A percentile compares a stretch with the other conserved stretches of the same genome.
phyloP scores from a whole-genome alignment of 2,113 vertebrate genomes.

The Indicator maculatus region DNA sequence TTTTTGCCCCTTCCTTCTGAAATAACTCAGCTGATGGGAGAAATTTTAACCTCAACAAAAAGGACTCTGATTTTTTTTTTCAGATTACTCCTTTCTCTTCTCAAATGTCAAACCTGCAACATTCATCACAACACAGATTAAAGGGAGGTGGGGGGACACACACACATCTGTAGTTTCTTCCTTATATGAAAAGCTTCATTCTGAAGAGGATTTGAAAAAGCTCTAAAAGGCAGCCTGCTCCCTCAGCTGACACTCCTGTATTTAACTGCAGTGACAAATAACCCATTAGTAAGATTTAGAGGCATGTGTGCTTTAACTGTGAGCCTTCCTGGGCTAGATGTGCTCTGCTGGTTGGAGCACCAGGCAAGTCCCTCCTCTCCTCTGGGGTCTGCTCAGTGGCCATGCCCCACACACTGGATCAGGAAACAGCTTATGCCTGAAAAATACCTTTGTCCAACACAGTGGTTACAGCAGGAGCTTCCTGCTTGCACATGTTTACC shows the following conservation, averaged over 20 bases:
- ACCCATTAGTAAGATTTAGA: neutral
- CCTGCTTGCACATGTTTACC: neutral
- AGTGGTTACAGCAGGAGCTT: rapidly evolving
- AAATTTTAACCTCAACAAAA: neutral
- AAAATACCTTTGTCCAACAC: neutral
- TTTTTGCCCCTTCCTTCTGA: neutral
- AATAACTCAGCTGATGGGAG: neutral
- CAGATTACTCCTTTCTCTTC: neutral
- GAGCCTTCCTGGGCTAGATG: neutral
- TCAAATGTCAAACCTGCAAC: neutral
- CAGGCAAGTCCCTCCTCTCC: neutral
- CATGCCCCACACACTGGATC: neutral
- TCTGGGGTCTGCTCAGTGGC: neutral
- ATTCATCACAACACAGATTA: neutral
- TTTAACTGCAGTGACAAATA: neutral
- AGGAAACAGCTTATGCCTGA: neutral
- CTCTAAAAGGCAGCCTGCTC: neutral
- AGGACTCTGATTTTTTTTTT: neutral
- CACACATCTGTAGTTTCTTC: neutral
- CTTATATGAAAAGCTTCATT: neutral
- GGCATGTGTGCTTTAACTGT: neutral
- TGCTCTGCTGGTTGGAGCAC: neutral
- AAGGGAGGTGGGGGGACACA: neutral
- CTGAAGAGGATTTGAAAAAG: neutral
- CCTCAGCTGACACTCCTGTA: neutral